A percentile compares a stretch with the other conserved stretches of the same genome.
These are phyloP conservation scores for Ectemnius cavifrons DNA, from an alignment of 2,888 invertebrate genomes.

Conservation along the genomic window DNA sequence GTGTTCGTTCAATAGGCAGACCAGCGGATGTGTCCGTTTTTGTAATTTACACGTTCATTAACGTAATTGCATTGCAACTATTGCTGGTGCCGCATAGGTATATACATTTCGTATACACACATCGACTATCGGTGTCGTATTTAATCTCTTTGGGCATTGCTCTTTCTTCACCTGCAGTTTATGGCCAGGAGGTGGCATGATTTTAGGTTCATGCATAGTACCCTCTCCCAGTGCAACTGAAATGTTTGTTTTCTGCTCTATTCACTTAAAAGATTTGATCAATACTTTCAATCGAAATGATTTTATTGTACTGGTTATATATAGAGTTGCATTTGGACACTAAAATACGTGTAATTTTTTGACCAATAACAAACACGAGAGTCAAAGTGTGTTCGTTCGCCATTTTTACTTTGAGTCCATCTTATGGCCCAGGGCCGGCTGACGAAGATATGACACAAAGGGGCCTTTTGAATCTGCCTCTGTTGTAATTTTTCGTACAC, in stretches of 20 bases:
- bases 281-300: no score
- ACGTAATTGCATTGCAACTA: background rate
- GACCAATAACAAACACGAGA: background rate
- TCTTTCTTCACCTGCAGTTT: no score
- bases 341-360: no score
- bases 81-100: no score
- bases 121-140: background rate
- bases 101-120: background rate
- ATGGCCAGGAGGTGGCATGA: no score
- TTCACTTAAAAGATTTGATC: no score
- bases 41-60: constrained; percentile 17
- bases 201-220: no score
- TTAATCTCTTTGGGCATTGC: background rate
- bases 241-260: no score
- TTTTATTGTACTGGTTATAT: no score
- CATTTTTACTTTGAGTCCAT: constrained; percentile 60
- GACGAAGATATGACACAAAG: constrained; percentile 27
- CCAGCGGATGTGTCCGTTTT: constrained; percentile 56
- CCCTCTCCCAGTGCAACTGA: no score
- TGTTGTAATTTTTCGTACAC: background rate
- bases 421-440: constrained; percentile 62
- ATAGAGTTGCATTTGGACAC: no score
- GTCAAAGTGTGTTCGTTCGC: constrained; percentile 45
- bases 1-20: constrained; percentile 60
- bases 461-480: constrained; percentile 33